Evolutionary conservation across 2,113 vertebrate genomes (phyloP).

Genomic region (Pomatorhinus ruficollis): DNA sequence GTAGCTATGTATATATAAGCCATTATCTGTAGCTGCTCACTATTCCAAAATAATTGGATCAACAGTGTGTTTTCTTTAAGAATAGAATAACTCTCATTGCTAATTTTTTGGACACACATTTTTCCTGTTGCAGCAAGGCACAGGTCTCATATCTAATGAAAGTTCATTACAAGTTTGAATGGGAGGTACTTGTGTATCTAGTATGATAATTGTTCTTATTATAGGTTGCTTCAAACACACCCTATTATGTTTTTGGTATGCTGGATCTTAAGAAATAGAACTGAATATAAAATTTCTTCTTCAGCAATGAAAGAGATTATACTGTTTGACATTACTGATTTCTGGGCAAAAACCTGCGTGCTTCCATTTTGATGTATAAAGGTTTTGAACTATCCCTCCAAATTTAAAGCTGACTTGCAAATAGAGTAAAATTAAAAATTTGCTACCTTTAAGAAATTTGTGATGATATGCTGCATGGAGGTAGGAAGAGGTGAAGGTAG

Average conservation of each 20-base stretch:
- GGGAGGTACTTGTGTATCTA: background rate
- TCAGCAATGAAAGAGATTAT: background rate
- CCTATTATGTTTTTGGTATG: background rate
- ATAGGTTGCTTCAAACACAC: background rate
- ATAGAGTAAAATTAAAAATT: background rate
- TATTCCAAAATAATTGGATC: conserved; percentile 69
- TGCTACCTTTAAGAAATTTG: background rate
- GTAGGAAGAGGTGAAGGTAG: too few species aligned
- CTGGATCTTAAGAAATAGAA: background rate
- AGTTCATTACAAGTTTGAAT: background rate
- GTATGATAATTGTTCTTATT: background rate
- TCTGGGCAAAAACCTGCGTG: background rate
- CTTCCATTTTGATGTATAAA: background rate
- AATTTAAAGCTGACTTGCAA: background rate
- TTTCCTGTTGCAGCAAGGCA: background rate
- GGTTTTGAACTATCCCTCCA: background rate
- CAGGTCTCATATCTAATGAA: background rate
- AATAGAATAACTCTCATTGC: background rate
- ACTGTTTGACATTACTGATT: background rate
- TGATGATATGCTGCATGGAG: background rate
- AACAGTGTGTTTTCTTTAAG: conserved; percentile 11
- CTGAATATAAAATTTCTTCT: background rate
- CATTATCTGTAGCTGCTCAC: conserved; percentile 54
- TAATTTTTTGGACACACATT: background rate
- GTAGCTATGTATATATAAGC: conserved; percentile 35